A percentile compares a stretch with the other conserved stretches of the same genome.
phyloP scores from a whole-genome alignment of 2,888 invertebrate genomes.

The Rhingia rostrata region DNA sequence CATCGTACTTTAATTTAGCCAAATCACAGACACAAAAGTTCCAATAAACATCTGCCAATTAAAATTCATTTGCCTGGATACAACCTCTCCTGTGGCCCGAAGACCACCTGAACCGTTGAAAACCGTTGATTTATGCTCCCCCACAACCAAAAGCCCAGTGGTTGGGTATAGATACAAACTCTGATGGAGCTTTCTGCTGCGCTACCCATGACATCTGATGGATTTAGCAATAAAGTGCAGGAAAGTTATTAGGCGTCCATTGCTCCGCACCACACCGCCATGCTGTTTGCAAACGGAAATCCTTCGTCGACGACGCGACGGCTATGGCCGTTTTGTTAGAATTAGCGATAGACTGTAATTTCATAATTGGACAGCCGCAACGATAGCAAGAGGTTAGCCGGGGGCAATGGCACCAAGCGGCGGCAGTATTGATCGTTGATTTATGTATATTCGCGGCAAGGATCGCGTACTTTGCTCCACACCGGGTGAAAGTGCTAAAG shows the following conservation, averaged over 20 bases:
- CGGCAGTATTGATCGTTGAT: slow-evolving; percentile 40
- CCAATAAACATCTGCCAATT: slow-evolving; percentile 56
- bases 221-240: slow-evolving; percentile 49
- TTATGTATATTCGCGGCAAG: slow-evolving; percentile 12
- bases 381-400: not conserved
- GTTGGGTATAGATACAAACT: not conserved
- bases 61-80: slow-evolving; percentile 36
- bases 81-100: not conserved
- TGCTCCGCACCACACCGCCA: not conserved
- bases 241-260: slow-evolving; percentile 48
- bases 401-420: slow-evolving; percentile 8
- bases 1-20: slow-evolving; percentile 20
- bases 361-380: slow-evolving; percentile 37
- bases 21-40: slow-evolving; percentile 33
- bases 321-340: slow-evolving; percentile 6
- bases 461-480: slow-evolving; percentile 24
- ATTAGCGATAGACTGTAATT: slow-evolving; percentile 39
- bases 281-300: slow-evolving; percentile 1
- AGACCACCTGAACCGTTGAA: slow-evolving; percentile 48
- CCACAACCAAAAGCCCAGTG: slow-evolving; percentile 7
- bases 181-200: slow-evolving; percentile 5
- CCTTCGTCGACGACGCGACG: not conserved
- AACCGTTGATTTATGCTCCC: slow-evolving; percentile 60
- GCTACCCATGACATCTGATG: slow-evolving; percentile 51
- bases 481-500: slow-evolving; percentile 49